Percentiles rank a stretch among this genome's conserved stretches.
phyloP scores from a whole-genome alignment of 2,113 vertebrate species.

The Echinops telfairi region DNA sequence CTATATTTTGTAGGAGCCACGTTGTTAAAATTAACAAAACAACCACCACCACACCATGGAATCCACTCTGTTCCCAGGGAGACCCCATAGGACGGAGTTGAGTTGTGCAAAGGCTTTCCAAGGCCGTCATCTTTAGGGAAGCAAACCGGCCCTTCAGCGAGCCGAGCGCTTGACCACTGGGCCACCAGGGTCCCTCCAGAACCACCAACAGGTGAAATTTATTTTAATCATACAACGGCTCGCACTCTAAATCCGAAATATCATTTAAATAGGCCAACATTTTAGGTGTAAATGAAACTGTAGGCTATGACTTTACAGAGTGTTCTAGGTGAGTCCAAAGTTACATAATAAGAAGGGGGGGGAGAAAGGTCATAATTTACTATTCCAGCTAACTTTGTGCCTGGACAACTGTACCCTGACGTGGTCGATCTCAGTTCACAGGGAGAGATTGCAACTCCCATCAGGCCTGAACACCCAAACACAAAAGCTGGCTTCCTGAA shows the following conservation, averaged over 20 bases:
- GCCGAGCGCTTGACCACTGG: too few relatives aligned
- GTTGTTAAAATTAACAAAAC: too few relatives aligned
- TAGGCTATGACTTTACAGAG: background rate
- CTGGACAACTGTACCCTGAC: background rate
- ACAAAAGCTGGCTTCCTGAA: background rate
- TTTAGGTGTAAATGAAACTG: background rate
- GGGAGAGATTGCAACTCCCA: background rate
- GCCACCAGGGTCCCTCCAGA: too few relatives aligned
- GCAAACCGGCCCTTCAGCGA: too few relatives aligned
- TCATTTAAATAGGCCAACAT: background rate
- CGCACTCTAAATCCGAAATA: background rate
- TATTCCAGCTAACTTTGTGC: background rate
- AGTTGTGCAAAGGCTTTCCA: too few relatives aligned
- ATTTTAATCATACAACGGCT: background rate
- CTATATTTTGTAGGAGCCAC: background rate
- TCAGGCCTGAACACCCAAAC: background rate
- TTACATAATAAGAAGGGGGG: background rate
- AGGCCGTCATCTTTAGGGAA: too few relatives aligned
- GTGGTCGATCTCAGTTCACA: background rate
- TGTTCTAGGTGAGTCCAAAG: slow-evolving; percentile 7
- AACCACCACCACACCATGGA: too few relatives aligned
- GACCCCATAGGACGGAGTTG: too few relatives aligned
- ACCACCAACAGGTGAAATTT: background rate
- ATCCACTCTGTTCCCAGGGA: too few relatives aligned
- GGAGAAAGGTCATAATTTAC: background rate